Evolutionary conservation across 2,797 vertebrate species (phyloP), one percentile per base, ranked within the genome.

Genomic region (Cossypha caffra): DNA sequence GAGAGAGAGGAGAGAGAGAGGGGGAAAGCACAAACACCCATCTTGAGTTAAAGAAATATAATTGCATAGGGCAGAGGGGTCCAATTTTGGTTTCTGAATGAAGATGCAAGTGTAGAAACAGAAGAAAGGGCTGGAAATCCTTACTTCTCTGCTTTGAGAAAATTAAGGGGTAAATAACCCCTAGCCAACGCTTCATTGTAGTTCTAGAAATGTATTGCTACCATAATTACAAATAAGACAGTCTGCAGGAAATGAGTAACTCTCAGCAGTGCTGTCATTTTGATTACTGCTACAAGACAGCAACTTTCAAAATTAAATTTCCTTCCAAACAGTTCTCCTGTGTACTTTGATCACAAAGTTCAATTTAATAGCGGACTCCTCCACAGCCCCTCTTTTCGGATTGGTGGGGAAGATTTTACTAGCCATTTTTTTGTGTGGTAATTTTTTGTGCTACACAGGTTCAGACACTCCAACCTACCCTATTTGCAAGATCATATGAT

Each of bases 61-160:
- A 97, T 97, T 97, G 88, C 63, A 54, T 33, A 94, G 95, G 96
- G 95, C 94, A 96, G 88, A 95, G 55, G 58, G 55, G 78, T 94
- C 83, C 72, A 82, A 40, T 97, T 96, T 91, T 92, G 77, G 54
- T 85, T 97, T 85, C 37, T 80, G 72, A 96, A 95, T 82, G 72
- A 96, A 97, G 76, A 91, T 25, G 29, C 43, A 31, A 42, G 18
- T 64, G 62, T 86, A 91, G 24, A 80, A 94, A 91, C 19, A 55
- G 52, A 55, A 80, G 84, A 78, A 7, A 2, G 4, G 24, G 3
- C 11, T 67, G 58, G 26, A 88, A 91, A 71, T 80, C 43, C 35
- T 31, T 80, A 18, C n/a, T 84, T 83, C 40, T 80, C 50, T 86
- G 45, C 50, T 68, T 84, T 87, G 85, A 38, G 58, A 92, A 81